These are phyloP conservation scores for Oreochromis tanganicae DNA, from an alignment of 2,113 vertebrate species.

Conservation along the genomic window DNA sequence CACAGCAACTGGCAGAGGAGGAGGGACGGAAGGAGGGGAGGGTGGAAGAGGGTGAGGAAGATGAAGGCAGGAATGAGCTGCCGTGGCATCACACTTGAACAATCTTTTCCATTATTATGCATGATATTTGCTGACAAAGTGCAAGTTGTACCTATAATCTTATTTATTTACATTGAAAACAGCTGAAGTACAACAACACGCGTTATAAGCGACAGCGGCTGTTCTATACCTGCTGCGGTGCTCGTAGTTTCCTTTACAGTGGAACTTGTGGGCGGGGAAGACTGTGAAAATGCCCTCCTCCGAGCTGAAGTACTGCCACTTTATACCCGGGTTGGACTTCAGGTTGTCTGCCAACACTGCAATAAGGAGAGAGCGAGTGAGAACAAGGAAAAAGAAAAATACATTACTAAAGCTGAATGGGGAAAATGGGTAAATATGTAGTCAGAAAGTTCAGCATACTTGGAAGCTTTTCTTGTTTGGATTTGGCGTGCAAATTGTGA, in stretches of 20 bases:
- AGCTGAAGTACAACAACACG: not conserved
- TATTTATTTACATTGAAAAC: not conserved
- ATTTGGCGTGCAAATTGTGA: not conserved
- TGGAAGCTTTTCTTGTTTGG: not conserved
- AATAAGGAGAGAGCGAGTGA: not conserved
- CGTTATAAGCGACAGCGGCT: not conserved
- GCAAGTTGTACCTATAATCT: not conserved
- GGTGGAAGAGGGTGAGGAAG: not conserved
- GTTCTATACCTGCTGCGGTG: conserved; percentile 89
- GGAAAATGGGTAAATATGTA: not conserved
- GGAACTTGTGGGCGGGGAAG: conserved; percentile 97
- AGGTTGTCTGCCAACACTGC: conserved; percentile 96
- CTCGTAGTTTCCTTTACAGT: conserved; percentile 92
- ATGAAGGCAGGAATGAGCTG: not conserved
- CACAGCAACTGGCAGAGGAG: conserved; percentile 16
- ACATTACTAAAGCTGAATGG: not conserved
- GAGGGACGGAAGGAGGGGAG: not conserved
- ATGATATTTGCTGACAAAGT: not conserved
- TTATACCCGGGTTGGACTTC: conserved; percentile 97
- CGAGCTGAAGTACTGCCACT: conserved; percentile 99
- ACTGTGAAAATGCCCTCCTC: conserved; percentile 99
- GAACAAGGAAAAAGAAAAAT: not conserved
- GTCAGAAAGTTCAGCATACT: not conserved
- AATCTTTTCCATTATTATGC: not conserved
- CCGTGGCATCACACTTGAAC: not conserved